Percentiles rank a stretch among this genome's conserved stretches.
Evolutionary conservation across 2,113 vertebrate species (phyloP).

Genomic region (Dissostichus mawsoni): DNA sequence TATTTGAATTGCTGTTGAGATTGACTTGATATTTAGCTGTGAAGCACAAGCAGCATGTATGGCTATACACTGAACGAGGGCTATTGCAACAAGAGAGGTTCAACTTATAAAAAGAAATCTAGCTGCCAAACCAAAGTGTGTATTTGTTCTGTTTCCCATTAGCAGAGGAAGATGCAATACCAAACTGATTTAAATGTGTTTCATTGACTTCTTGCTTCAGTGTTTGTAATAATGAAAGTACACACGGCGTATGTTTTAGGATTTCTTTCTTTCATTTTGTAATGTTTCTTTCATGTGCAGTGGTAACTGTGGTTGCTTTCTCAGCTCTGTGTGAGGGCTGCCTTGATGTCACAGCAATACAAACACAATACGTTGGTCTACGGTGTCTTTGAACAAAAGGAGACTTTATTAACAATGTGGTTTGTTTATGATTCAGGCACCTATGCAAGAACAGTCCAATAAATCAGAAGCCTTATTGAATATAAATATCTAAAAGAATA

Average conservation of each 20-base stretch:
- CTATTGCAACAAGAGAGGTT: background rate
- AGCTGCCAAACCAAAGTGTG: slow-evolving; percentile 75
- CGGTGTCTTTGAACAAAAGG: slow-evolving; percentile 29
- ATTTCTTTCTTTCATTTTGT: background rate
- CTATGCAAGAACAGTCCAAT: slow-evolving; percentile 73
- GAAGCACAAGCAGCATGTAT: slow-evolving; percentile 37
- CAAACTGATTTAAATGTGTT: slow-evolving; percentile 11
- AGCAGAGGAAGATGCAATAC: slow-evolving; percentile 46
- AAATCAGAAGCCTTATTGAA: slow-evolving; percentile 60
- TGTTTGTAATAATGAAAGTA: background rate
- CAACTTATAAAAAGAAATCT: slow-evolving; percentile 5
- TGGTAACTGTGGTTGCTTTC: slow-evolving; percentile 12
- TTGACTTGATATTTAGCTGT: slow-evolving; percentile 27
- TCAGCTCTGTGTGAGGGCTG: slow-evolving; percentile 9
- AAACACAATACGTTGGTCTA: slow-evolving; percentile 16
- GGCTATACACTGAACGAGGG: slow-evolving; percentile 27
- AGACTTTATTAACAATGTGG: background rate
- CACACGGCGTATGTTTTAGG: background rate
- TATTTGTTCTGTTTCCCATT: slow-evolving; percentile 46
- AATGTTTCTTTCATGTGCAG: background rate
- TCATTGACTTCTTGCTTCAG: slow-evolving; percentile 6
- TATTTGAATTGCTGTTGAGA: background rate
- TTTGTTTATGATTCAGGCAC: slow-evolving; percentile 44
- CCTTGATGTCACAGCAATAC: slow-evolving; percentile 61
- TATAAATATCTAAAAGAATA: slow-evolving; percentile 32